These are phyloP conservation scores for Eulemur rufifrons DNA, from an alignment of 2,113 vertebrate genomes.

Conservation along the genomic window DNA sequence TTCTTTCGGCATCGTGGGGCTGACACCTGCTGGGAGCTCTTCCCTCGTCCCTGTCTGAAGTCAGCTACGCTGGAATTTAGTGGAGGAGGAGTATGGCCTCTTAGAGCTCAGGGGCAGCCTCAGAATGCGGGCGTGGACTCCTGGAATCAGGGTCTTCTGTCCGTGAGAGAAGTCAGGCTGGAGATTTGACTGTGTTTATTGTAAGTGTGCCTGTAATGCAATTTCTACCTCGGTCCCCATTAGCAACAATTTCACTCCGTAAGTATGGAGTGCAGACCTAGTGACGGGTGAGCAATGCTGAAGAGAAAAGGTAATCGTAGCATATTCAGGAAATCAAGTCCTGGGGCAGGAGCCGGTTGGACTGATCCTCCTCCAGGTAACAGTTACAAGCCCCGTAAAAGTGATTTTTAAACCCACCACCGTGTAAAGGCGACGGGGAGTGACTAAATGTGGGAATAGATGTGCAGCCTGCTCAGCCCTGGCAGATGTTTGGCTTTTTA, in stretches of 20 bases:
- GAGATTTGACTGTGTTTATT: background rate
- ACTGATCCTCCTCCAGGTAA: background rate
- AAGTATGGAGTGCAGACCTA: no score
- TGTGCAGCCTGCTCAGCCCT: accelerated
- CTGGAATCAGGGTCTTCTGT: background rate
- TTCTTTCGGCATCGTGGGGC: accelerated
- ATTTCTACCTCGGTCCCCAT: accelerated
- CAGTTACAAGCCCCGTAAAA: background rate
- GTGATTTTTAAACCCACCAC: accelerated
- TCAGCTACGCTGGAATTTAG: accelerated
- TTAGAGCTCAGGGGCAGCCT: background rate
- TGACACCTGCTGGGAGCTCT: background rate
- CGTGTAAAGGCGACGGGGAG: background rate
- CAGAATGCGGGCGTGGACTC: accelerated
- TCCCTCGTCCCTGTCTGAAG: no score
- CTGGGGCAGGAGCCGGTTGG: background rate
- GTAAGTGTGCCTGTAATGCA: accelerated
- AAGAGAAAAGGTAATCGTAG: background rate
- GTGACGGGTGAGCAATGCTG: accelerated
- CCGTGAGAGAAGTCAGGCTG: background rate
- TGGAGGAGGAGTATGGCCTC: background rate
- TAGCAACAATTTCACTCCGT: accelerated
- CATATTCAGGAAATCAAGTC: accelerated
- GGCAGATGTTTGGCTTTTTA: background rate
- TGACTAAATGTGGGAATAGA: background rate